Evolutionary conservation across 2,888 invertebrate species (phyloP), one percentile per base, ranked within the genome.

Genomic region (Caenorhabditis sp.): DNA sequence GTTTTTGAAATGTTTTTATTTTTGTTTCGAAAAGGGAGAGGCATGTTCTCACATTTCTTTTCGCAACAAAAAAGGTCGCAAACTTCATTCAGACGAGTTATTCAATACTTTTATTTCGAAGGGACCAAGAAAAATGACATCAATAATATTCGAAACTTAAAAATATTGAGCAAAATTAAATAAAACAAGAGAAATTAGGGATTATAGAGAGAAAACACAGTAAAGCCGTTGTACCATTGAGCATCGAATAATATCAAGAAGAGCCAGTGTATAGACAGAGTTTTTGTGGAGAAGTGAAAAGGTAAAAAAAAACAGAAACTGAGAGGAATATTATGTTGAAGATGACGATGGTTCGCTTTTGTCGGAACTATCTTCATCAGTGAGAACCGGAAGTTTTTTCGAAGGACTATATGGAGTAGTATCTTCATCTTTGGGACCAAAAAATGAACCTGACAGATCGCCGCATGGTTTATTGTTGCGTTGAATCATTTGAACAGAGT

Each of bases 401-500:
- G 21, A 21, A 4, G 56, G 57, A 14, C 71, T 67, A 12, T 71
- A 71, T 8, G 71, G 71, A 2, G 59, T 54, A 10, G 23, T 52
- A 27, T 71, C 71, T 0, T 67, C 71, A 27, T 71, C 67, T 20
- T 64, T 67, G 1, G 23, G 26, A 10, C 25, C 63, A 20, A 67
- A 23, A 25, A 61, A 71, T 20, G 59, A 50, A 10, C 71, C 67
- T 0, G 67, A 61, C 4, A 71, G n/a, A 4, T 56, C 60, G 8
- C 67, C 67, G 36, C 71, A 72, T 1, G 72, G 72, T 38, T 72
- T 72, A 0, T 26, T 31, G 7, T 57, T 67, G n/a, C 58, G 20
- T 56, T 72, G 67, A 0, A 72, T 53, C 72, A 72, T 72, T 65
- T 65, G 67, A 20, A 72, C 72, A 12, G 72, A 72, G 25, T 72